Percentiles rank a stretch among this genome's conserved stretches.
Evolutionary conservation across 2,888 invertebrate genomes (phyloP).

Genomic region (Limnephilus auricula): DNA sequence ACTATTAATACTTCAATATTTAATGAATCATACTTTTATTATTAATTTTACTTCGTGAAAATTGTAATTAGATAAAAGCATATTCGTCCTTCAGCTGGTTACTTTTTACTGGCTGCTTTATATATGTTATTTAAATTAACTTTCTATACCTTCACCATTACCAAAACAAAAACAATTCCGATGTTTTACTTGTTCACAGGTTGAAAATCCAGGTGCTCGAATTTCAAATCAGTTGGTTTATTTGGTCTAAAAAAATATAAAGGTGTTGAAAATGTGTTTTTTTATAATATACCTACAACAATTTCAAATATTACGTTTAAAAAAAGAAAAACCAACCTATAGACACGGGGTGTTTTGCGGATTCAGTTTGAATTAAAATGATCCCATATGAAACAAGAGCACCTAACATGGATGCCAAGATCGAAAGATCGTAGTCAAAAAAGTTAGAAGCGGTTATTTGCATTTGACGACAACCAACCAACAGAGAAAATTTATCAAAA

Average conservation of each 20-base stretch:
- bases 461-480: neutral
- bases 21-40: no score
- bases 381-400: neutral
- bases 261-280: neutral
- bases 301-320: neutral
- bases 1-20: no score
- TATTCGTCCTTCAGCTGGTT: neutral
- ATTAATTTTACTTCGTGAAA: neutral
- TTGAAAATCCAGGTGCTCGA: neutral
- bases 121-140: neutral
- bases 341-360: no score
- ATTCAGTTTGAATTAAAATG: slow-evolving; percentile 11
- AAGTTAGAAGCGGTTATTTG: slow-evolving; percentile 6
- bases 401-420: neutral
- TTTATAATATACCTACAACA: neutral
- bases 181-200: neutral
- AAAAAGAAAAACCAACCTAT: neutral
- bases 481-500: neutral
- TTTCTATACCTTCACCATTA: neutral
- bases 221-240: neutral
- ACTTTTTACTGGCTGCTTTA: neutral
- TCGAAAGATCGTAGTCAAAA: slow-evolving; percentile 8
- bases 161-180: neutral
- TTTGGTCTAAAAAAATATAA: neutral
- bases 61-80: neutral